Evolutionary conservation across 2,113 vertebrate genomes (phyloP), one percentile per base, ranked within the genome.

Genomic region (Osmerus mordax): DNA sequence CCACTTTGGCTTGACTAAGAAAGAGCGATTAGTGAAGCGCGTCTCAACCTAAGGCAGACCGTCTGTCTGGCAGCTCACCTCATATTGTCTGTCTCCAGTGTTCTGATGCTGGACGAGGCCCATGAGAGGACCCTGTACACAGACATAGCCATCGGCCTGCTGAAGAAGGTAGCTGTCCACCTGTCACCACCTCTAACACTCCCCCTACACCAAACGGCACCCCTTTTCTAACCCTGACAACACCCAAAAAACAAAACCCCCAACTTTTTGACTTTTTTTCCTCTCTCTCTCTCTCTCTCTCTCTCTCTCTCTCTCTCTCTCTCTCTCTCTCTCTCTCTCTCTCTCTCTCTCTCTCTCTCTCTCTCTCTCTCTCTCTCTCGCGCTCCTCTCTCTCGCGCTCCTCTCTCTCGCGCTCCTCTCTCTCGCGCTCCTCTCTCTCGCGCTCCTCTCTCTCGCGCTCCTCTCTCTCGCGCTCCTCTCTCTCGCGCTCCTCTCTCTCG

Each of bases 111-210:
- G 69, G 97, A 99, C 70, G 97, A 99, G 90, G 97, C 97, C 55
- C 97, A 99, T 0, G 97, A 99, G 83, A 94, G 97, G 79, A 99
- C 97, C 32, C 88, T 99, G 36, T 97, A 98, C 74, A 99, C 97
- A 15, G 97, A 99, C 86, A 98, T 99, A 80, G 95, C 95, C 72
- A 96, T 99, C 74, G 97, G 97, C 55, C 92, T 99, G 23, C 92
- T 99, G 52, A 99, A 97, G 92, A 99, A 99, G 96, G 97, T 98
- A 77, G 64, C 41, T 12, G 9, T 47, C 41, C 41, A 47, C 2
- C 9, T n/a, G 3, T 51, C 36, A 51, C 41, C 9, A 41, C 13
- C 28, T 19, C n/a, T 56, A 18, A 47, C 8, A 15, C 36, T 41
- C 28, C 16, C 13, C 13, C 29, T 51, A 23, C n/a, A 5, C 41